These are phyloP conservation scores for Metopolophium dirhodum DNA, from an alignment of 1,140 invertebrate species.

Conservation along the genomic window DNA sequence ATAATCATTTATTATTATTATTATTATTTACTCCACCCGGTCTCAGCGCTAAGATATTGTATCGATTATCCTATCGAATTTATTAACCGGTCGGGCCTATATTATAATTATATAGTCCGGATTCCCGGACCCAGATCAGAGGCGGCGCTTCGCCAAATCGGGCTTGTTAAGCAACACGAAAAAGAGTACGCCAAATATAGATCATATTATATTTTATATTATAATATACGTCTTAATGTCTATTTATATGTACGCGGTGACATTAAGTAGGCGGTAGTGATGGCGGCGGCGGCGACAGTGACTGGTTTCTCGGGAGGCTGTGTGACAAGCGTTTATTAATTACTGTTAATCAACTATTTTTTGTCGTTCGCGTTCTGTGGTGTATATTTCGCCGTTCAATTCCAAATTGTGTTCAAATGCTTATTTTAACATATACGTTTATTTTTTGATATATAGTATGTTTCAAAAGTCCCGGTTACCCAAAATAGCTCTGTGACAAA, in stretches of 20 bases:
- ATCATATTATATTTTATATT: neutral
- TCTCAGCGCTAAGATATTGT: neutral
- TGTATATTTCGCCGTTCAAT: neutral
- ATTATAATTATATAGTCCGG: neutral
- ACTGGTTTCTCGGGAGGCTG: neutral
- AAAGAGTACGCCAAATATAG: slow-evolving; percentile 16
- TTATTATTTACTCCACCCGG: neutral
- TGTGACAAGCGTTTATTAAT: slow-evolving; percentile 45
- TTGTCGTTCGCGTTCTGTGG: neutral
- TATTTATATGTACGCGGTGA: neutral
- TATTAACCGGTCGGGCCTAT: neutral
- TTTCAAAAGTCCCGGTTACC: neutral
- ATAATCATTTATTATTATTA: neutral
- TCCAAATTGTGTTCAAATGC: neutral
- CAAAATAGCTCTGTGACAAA: neutral
- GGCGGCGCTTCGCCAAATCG: neutral
- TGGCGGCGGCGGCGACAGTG: neutral
- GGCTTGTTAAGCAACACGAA: neutral
- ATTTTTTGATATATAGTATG: neutral
- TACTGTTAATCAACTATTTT: slow-evolving; percentile 22
- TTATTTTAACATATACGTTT: neutral
- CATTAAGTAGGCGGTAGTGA: neutral
- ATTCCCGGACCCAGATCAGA: neutral
- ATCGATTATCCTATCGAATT: neutral
- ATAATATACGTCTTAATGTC: neutral